phyloP scores from a whole-genome alignment of 1,140 invertebrate species.

The Drosophila ercepeae region DNA sequence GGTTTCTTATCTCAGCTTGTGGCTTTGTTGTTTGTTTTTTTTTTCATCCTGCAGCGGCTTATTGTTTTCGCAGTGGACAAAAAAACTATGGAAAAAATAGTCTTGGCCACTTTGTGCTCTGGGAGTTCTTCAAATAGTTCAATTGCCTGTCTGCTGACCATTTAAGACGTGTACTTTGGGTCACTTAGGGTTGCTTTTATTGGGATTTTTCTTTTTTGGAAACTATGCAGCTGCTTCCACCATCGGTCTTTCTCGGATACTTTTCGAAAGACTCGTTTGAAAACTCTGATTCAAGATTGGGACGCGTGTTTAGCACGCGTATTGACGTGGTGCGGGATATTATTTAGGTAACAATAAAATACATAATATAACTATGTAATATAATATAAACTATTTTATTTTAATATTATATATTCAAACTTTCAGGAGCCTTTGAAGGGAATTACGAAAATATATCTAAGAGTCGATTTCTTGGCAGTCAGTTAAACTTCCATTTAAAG shows the following conservation, averaged over 20 bases:
- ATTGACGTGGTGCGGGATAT: background rate
- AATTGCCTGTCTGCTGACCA: slow-evolving; percentile 63
- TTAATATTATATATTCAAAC: too few relatives aligned
- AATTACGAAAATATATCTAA: too few relatives aligned
- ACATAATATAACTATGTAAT: too few relatives aligned
- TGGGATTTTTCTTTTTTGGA: background rate
- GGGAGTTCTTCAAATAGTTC: slow-evolving; percentile 53
- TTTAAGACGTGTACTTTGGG: slow-evolving; percentile 77
- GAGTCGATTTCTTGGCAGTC: too few relatives aligned
- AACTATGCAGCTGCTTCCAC: slow-evolving; percentile 38
- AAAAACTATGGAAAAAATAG: slow-evolving; percentile 30
- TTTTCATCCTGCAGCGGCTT: slow-evolving; percentile 18
- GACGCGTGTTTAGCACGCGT: slow-evolving; percentile 54
- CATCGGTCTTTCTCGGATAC: background rate
- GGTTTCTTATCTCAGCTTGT: slow-evolving; percentile 77
- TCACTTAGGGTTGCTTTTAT: slow-evolving; percentile 14
- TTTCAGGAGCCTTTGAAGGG: too few relatives aligned
- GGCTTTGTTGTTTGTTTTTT: slow-evolving; percentile 51
- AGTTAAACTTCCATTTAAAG: too few relatives aligned
- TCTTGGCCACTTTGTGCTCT: slow-evolving; percentile 59
- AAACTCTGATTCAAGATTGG: slow-evolving; percentile 12
- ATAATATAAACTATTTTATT: too few relatives aligned
- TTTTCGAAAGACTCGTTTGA: slow-evolving; percentile 5
- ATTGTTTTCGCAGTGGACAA: slow-evolving; percentile 49
- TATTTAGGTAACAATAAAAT: too few relatives aligned